A percentile compares a stretch with the other conserved stretches of the same genome.
Conservation (phyloP, 1,140 invertebrate species). For the Drepana arcuata region DNA sequence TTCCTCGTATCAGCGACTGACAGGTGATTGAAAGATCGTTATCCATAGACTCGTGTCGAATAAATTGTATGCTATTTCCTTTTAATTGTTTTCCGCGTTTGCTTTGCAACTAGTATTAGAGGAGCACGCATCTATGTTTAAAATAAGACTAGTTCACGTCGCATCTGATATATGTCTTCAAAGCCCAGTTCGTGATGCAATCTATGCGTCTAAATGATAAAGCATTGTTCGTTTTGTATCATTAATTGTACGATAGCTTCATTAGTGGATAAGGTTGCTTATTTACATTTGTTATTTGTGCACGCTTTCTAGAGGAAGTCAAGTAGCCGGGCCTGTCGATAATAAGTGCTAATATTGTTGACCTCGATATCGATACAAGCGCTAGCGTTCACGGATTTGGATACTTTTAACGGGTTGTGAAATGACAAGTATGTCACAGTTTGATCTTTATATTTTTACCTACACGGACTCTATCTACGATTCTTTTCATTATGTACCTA, state of each 20-base stretch:
- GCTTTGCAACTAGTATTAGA: constrained; percentile 12
- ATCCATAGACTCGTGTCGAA: constrained; percentile 15
- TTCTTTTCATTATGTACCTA: too few species aligned
- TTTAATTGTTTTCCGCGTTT: constrained; percentile 25
- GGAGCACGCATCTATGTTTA: too few species aligned
- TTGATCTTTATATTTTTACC: too few species aligned
- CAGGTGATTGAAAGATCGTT: constrained; percentile 31
- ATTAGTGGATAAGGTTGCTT: constrained; percentile 16
- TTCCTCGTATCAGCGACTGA: constrained; percentile 12
- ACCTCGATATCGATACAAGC: constrained; percentile 22
- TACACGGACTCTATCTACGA: too few species aligned
- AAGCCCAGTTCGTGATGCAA: constrained; percentile 11
- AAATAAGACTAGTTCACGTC: too few species aligned
- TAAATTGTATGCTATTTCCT: constrained; percentile 22
- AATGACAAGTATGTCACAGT: too few species aligned
- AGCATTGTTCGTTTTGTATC: constrained; percentile 6
- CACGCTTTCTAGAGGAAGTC: constrained; percentile 28
- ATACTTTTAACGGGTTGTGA: background rate
- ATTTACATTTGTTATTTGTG: constrained; percentile 10
- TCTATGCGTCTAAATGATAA: constrained; percentile 2
- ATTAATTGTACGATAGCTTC: constrained; percentile 21
- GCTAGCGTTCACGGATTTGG: background rate
- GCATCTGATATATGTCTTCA: constrained; percentile 6
- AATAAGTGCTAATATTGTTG: constrained; percentile 25
- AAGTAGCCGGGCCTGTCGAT: constrained; percentile 10